Evolutionary conservation across 2,113 vertebrate genomes (phyloP).

Genomic region (Albula goreensis): DNA sequence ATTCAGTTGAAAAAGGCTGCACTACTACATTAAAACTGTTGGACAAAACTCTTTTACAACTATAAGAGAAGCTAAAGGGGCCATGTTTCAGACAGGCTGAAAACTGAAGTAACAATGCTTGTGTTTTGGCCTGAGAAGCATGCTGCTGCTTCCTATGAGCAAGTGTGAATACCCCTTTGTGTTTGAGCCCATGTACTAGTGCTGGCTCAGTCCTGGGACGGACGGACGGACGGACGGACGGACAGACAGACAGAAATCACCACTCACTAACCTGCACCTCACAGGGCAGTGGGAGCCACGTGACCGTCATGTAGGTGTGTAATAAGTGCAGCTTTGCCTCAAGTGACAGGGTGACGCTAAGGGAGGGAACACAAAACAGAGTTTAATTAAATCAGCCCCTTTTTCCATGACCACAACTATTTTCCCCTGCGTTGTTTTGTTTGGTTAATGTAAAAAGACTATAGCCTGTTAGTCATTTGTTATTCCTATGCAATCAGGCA

Average conservation of each 20-base stretch:
- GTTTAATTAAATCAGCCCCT: background rate
- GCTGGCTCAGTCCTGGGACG: too few relatives aligned
- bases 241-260: background rate
- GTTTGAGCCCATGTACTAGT: background rate
- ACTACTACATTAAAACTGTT: background rate
- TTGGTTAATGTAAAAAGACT: background rate
- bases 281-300: constrained; percentile 87
- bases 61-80: background rate
- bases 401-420: background rate
- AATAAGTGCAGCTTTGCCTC: constrained; percentile 92
- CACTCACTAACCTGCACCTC: constrained; percentile 72
- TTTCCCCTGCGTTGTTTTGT: background rate
- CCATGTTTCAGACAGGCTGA: too few relatives aligned
- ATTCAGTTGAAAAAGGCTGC: too few relatives aligned
- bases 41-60: background rate
- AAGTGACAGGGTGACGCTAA: constrained; percentile 85
- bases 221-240: background rate
- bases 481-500: background rate
- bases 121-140: background rate
- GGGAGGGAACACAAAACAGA: background rate
- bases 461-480: background rate
- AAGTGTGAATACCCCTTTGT: background rate
- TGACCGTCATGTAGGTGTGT: constrained; percentile 92
- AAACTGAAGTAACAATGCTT: too few relatives aligned
- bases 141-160: background rate